Evolutionary conservation across 1,140 invertebrate species (phyloP).

Genomic region (Drosophila kikkawai): DNA sequence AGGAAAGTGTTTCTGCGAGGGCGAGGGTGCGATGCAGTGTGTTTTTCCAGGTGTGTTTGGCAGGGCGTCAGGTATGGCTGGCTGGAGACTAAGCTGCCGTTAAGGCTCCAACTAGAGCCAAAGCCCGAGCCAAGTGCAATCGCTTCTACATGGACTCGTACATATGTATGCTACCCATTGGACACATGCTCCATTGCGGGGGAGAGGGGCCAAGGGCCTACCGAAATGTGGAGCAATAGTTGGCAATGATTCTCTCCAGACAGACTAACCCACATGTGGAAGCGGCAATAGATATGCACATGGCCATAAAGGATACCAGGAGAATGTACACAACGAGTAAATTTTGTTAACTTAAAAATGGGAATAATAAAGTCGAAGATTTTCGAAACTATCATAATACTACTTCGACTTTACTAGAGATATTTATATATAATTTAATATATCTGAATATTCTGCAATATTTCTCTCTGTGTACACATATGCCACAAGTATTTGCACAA

Average conservation of each 20-base stretch:
- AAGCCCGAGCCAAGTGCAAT: conserved; percentile 57
- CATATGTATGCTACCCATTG: conserved; percentile 50
- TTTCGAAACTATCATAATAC: background rate
- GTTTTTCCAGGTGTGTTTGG: conserved; percentile 20
- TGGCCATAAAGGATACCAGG: conserved; percentile 6
- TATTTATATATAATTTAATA: background rate
- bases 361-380: background rate
- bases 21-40: conserved; percentile 1
- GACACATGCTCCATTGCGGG: conserved; percentile 56
- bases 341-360: background rate
- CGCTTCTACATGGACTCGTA: conserved; percentile 50
- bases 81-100: conserved; percentile 66
- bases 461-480: conserved; percentile 19
- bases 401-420: background rate
- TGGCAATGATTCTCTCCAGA: conserved; percentile 52
- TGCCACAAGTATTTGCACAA: conserved; percentile 66
- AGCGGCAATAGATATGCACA: conserved; percentile 20
- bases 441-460: background rate
- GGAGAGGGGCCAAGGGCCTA: conserved; percentile 18
- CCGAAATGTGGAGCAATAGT: conserved; percentile 64
- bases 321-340: background rate
- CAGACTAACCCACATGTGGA: conserved; percentile 60
- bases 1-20: conserved; percentile 6
- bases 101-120: conserved; percentile 67
- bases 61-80: conserved; percentile 50